These are phyloP conservation scores for Clepsis dumicolana DNA, from an alignment of 2,888 invertebrate genomes.

Conservation along the genomic window DNA sequence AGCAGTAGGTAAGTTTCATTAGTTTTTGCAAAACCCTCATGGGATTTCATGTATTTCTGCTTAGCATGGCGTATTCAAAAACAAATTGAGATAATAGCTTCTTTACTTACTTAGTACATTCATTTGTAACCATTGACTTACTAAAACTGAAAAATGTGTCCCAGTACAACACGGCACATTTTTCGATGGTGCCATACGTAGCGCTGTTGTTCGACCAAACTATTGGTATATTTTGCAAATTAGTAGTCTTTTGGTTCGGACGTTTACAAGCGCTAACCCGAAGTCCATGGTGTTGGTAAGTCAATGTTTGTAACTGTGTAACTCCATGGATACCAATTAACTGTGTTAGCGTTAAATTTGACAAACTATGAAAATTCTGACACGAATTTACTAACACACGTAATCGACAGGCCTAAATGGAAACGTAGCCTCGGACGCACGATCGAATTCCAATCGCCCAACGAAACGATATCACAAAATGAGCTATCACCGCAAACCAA, in stretches of 20 bases:
- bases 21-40: background rate
- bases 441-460: conserved; percentile 28
- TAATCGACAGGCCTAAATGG: background rate
- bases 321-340: background rate
- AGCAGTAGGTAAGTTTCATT: background rate
- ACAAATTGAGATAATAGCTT: conserved; percentile 2
- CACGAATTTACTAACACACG: background rate
- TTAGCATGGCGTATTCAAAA: background rate
- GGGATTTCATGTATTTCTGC: background rate
- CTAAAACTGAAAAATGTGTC: no score
- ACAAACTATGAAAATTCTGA: background rate
- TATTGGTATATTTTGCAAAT: no score
- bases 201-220: no score
- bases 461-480: conserved; percentile 28
- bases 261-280: no score
- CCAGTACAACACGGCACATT: no score
- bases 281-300: no score
- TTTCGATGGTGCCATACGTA: no score
- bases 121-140: no score
- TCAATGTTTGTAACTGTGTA: no score
- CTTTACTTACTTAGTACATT: no score
- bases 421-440: conserved; percentile 7
- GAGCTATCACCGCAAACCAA: conserved; percentile 43
- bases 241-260: no score
- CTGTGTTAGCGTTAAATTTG: no score